These are phyloP conservation scores for Dasypogon diadema DNA, from an alignment of 2,888 invertebrate species.

Conservation along the genomic window DNA sequence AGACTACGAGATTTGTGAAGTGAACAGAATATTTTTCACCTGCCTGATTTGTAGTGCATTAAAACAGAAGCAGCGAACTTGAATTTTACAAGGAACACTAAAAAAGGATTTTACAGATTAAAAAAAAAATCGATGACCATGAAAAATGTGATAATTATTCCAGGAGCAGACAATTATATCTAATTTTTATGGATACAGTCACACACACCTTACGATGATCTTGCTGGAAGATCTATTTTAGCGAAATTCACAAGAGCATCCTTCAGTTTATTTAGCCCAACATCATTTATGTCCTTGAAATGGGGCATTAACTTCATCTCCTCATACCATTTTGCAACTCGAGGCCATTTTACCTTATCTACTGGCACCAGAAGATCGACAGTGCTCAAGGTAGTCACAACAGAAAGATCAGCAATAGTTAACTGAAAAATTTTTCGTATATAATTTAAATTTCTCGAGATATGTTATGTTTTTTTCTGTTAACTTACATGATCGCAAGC, in stretches of 20 bases:
- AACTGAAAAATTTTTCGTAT: slow-evolving; percentile 58
- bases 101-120: too few species aligned
- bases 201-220: not conserved
- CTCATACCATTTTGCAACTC: slow-evolving; percentile 62
- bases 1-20: too few species aligned
- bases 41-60: too few species aligned
- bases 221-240: not conserved
- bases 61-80: too few species aligned
- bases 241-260: slow-evolving; percentile 58
- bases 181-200: too few species aligned
- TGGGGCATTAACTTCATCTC: slow-evolving; percentile 62
- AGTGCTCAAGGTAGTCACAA: slow-evolving; percentile 68
- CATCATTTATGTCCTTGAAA: slow-evolving; percentile 61
- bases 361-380: slow-evolving; percentile 68
- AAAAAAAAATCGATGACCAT: too few species aligned
- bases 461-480: slow-evolving; percentile 57
- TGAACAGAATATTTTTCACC: too few species aligned
- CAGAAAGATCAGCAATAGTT: slow-evolving; percentile 69
- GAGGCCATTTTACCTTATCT: slow-evolving; percentile 65
- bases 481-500: slow-evolving; percentile 65
- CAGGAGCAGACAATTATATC: too few species aligned
- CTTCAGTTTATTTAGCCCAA: slow-evolving; percentile 63
- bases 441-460: not conserved
- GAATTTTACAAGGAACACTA: too few species aligned
- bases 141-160: too few species aligned